phyloP scores from a whole-genome alignment of 2,113 vertebrate species.

The Lipotes vexillifer region DNA sequence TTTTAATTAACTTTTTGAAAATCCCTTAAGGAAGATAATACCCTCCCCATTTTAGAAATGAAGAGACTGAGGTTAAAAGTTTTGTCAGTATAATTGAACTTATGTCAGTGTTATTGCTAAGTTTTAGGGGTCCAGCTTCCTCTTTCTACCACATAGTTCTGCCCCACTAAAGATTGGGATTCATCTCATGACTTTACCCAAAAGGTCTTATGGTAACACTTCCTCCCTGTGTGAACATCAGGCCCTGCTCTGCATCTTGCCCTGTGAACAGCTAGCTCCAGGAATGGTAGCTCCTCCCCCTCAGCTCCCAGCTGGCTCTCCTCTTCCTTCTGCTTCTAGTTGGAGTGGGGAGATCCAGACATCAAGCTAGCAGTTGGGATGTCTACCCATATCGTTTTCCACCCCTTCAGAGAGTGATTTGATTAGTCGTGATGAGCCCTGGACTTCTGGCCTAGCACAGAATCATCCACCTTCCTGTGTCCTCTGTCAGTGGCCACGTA shows the following conservation, averaged over 20 bases:
- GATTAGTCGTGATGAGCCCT: fast-evolving
- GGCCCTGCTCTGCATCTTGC: background rate
- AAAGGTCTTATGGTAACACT: fast-evolving
- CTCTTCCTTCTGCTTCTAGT: fast-evolving
- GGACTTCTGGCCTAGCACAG: fast-evolving
- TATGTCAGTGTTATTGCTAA: background rate
- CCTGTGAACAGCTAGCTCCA: fast-evolving
- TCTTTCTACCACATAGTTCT: background rate
- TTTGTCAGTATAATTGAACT: background rate
- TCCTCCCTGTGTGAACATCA: background rate
- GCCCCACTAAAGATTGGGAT: fast-evolving
- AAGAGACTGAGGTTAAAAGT: background rate
- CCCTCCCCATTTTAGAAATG: background rate
- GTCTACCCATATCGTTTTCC: fast-evolving
- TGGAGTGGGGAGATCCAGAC: background rate
- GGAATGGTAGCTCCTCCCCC: too few relatives aligned
- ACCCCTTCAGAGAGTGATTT: background rate
- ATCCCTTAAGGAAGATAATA: background rate
- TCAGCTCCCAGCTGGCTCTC: too few relatives aligned
- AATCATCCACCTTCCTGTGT: background rate
- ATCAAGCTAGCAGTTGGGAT: too few relatives aligned
- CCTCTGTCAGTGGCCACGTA: fast-evolving
- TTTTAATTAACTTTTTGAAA: background rate
- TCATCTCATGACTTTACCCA: too few relatives aligned
- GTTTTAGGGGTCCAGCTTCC: background rate